Evolutionary conservation across 2,888 invertebrate species (phyloP).

Genomic region (Oscheius sp.): DNA sequence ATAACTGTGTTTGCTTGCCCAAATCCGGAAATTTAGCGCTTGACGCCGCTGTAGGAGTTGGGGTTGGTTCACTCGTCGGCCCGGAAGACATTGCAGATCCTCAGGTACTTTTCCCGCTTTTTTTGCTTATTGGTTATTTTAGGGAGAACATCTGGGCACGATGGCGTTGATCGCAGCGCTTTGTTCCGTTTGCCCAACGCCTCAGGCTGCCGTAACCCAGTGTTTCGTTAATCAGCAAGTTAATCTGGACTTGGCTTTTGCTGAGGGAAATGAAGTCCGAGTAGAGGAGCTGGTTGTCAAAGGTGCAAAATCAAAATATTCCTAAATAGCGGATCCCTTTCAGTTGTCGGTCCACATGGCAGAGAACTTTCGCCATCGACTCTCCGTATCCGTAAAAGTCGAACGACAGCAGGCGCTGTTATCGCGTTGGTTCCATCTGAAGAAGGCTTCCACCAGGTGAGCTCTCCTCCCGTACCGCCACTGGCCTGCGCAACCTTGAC

Average conservation of each 20-base stretch:
- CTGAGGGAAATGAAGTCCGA: constrained; percentile 58
- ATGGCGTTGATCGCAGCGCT: constrained; percentile 96
- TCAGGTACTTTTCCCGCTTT: constrained; percentile 78
- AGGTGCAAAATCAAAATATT: constrained; percentile 38
- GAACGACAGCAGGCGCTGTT: constrained; percentile 69
- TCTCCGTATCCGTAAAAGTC: constrained; percentile 49
- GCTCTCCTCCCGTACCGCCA: background rate
- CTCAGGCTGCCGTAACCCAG: constrained; percentile 49
- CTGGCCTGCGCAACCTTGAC: constrained; percentile 33
- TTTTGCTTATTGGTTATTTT: background rate
- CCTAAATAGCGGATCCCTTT: no score
- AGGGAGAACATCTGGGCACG: constrained; percentile 91
- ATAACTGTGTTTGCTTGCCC: constrained; percentile 4
- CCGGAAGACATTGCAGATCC: constrained; percentile 94
- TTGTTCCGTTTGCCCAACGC: constrained; percentile 52
- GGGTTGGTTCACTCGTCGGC: constrained; percentile 88
- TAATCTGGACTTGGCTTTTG: constrained; percentile 67
- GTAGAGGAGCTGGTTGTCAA: constrained; percentile 65
- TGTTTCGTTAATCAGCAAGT: constrained; percentile 63
- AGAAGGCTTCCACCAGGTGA: constrained; percentile 63
- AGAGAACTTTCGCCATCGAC: constrained; percentile 3
- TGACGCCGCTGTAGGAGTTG: constrained; percentile 79
- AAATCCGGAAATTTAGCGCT: constrained; percentile 76
- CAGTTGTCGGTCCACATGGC: constrained; percentile 54
- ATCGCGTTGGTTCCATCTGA: constrained; percentile 61